Evolutionary conservation across 92 coral and sea anemone genomes (phyloP).

Genomic region (Blastomussa wellsi): DNA sequence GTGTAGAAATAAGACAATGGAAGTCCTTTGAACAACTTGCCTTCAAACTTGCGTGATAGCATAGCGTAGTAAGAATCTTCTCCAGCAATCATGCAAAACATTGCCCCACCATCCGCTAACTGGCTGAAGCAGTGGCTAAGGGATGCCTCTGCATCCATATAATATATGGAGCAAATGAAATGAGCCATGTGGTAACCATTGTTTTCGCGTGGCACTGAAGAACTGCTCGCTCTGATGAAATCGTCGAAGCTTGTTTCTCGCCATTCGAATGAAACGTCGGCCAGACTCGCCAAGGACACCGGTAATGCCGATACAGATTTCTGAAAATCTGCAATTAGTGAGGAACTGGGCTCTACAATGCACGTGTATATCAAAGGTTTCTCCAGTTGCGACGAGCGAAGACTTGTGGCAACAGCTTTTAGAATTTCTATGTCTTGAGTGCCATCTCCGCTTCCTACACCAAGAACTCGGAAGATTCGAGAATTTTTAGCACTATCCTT

Average conservation of each 20-base stretch:
- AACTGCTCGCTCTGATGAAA: not conserved
- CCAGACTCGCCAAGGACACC: not conserved
- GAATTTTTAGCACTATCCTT: not conserved
- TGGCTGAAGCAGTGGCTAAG: conserved; percentile 29
- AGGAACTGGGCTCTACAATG: conserved; percentile 2
- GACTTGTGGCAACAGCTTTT: conserved; percentile 34
- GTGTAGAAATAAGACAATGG: conserved; percentile 40
- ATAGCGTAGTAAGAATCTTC: conserved; percentile 30
- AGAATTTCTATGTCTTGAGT: conserved; percentile 33
- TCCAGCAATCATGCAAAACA: conserved; percentile 27
- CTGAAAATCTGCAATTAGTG: conserved; percentile 8
- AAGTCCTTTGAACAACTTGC: conserved; percentile 28
- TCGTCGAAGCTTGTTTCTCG: conserved; percentile 29
- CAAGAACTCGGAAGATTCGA: conserved; percentile 18
- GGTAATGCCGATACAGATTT: conserved; percentile 21
- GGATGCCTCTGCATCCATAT: conserved; percentile 47
- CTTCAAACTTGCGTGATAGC: conserved; percentile 17
- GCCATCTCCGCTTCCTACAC: conserved; percentile 54
- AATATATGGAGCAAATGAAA: conserved; percentile 43
- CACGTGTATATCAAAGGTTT: conserved; percentile 7
- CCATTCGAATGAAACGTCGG: conserved; percentile 52
- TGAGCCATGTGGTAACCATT: conserved; percentile 22
- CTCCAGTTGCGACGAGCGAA: not conserved
- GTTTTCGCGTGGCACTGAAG: not conserved
- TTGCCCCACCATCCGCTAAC: conserved; percentile 24